Evolutionary conservation across 2,113 vertebrate species (phyloP).

Genomic region (Hoplias malabaricus): DNA sequence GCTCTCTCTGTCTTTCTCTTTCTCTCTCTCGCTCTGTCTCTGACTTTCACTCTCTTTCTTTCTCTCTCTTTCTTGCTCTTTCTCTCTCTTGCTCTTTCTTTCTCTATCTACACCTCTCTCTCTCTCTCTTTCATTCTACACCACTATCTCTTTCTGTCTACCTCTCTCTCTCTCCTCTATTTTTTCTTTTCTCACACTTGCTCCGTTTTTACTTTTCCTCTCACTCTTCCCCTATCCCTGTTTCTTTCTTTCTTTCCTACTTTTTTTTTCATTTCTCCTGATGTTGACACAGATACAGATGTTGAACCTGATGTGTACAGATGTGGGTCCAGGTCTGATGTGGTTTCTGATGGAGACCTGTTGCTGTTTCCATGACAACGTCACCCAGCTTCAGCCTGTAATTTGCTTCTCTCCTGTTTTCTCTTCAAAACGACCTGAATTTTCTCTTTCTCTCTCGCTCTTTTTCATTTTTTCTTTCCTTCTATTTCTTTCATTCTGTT

Average conservation of each 20-base stretch:
- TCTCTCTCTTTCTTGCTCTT: conserved; percentile 38
- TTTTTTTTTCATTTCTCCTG: not conserved
- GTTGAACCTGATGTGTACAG: no score
- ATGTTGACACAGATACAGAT: no score
- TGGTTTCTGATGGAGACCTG: not conserved
- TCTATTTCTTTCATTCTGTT: not conserved
- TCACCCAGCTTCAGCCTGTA: not conserved
- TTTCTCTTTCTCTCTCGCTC: no score
- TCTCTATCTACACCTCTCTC: not conserved
- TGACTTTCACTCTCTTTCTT: conserved; percentile 15
- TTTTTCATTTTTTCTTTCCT: no score
- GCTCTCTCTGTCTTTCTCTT: conserved; percentile 32
- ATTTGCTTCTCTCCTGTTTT: not conserved
- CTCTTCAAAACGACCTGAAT: not conserved
- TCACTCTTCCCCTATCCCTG: conserved; percentile 39
- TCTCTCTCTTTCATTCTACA: not conserved
- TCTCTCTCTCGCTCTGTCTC: conserved; percentile 45
- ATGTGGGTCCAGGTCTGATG: not conserved
- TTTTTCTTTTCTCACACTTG: not conserved
- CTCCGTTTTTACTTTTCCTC: not conserved
- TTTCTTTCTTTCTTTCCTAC: not conserved
- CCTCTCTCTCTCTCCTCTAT: conserved; percentile 5
- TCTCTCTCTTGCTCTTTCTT: not conserved
- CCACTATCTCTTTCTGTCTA: not conserved
- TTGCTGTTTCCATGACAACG: not conserved